A percentile compares a stretch with the other conserved stretches of the same genome.
phyloP scores from a whole-genome alignment of 2,797 vertebrate genomes.

The Pipistrellus pipistrellus region DNA sequence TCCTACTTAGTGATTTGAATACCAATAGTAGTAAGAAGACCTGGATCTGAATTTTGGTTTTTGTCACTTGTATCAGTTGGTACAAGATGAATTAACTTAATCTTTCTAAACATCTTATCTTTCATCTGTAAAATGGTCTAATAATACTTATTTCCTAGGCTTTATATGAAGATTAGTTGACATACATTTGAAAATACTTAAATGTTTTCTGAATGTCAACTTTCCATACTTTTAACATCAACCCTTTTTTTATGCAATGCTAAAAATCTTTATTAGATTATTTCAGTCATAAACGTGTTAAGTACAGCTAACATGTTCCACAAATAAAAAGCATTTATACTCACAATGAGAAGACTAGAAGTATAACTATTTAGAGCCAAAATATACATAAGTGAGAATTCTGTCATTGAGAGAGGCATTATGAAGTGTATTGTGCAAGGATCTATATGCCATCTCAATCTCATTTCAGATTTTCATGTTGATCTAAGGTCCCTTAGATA shows the following conservation, averaged over 20 bases:
- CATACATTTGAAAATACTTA: neutral
- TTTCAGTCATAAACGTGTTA: neutral
- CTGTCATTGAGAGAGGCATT: neutral
- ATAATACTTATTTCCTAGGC: neutral
- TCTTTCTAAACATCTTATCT: constrained; percentile 2
- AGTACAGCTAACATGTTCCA: neutral
- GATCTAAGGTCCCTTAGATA: neutral
- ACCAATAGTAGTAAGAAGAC: neutral
- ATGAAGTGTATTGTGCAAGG: neutral
- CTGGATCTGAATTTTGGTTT: neutral
- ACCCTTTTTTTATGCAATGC: neutral
- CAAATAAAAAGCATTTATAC: neutral
- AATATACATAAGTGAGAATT: neutral
- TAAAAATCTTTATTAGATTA: constrained; percentile 4
- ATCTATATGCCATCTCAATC: neutral
- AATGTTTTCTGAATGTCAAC: neutral
- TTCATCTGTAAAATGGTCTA: constrained; percentile 30
- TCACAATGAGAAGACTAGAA: constrained; percentile 1
- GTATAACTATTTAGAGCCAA: neutral
- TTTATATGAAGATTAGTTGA: neutral
- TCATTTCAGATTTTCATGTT: neutral
- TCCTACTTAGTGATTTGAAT: neutral
- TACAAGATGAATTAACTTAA: neutral
- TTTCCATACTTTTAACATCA: neutral
- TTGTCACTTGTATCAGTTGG: neutral